Evolutionary conservation across 2,113 vertebrate genomes (phyloP), one percentile per base, ranked within the genome.

Genomic region (Chlorodrepanis virens): DNA sequence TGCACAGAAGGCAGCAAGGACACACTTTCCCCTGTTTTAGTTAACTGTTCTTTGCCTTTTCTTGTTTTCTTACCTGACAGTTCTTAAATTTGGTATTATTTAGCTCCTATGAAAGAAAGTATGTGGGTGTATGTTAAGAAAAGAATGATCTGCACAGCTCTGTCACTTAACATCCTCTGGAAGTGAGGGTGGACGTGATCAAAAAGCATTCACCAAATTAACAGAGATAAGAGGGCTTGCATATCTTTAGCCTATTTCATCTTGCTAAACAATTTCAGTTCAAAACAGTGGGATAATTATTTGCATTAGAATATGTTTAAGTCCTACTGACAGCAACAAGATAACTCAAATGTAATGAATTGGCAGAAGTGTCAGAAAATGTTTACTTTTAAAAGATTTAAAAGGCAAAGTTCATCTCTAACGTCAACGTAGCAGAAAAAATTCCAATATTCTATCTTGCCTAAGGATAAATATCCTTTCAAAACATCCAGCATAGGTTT

Each of bases 121-220:
- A 64, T 71, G 96, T 96, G 95, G 95, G 96, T 91, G 96, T 96
- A 84, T 35, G 95, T 95, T 97, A 96, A 97, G 96, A 97, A 97
- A 97, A 97, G 96, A 91, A 97, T 85, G 91, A 97, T 96, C 94
- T 89, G 89, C 87, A 84, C 72, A 94, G 95, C 37, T 97, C 87
- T 96, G 95, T 96, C 96, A 97, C 95, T 97, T 96, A 81, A 95
- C 94, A 97, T 97, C 94, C 96, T 96, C 92, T 96, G 96, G 91
- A 97, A 97, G 93, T 96, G 96, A 96, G 95, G 96, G 96, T 97
- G 96, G 96, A 97, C 81, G 87, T 91, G 95, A 97, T 94, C 94
- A 96, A 96, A 92, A 96, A 96, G 81, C 23, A 2, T 91, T 96
- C 95, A 87, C 61, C 44, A 89, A 94, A 95, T 93, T 95, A 96